These are phyloP conservation scores for Sapayoa aenigma DNA, from an alignment of 2,113 vertebrate genomes.

Conservation along the genomic window DNA sequence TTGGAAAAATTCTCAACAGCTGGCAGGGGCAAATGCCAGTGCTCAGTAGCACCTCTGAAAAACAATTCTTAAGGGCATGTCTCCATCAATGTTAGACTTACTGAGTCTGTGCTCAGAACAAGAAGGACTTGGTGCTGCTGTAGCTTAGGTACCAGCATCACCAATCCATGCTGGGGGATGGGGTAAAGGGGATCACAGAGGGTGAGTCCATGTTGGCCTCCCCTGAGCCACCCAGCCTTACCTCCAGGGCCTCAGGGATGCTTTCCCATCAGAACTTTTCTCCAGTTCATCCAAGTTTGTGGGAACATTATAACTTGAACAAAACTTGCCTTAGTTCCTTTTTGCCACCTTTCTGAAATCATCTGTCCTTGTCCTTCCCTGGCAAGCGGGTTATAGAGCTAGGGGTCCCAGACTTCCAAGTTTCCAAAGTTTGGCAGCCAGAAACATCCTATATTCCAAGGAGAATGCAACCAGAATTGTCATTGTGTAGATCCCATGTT, in stretches of 20 bases:
- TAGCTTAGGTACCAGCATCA: neutral
- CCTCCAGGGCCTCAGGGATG: neutral
- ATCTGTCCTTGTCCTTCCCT: neutral
- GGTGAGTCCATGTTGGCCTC: rapidly evolving
- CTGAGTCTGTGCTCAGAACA: neutral
- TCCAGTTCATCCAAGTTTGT: neutral
- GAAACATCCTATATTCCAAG: neutral
- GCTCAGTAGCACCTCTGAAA: neutral
- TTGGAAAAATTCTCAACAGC: neutral
- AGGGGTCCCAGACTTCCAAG: neutral
- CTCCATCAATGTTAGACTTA: neutral
- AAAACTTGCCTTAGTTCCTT: neutral
- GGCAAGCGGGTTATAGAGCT: neutral
- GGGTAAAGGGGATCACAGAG: neutral
- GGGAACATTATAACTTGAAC: neutral
- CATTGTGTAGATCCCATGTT: neutral
- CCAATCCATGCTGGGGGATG: rapidly evolving
- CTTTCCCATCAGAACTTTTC: neutral
- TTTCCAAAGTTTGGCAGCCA: neutral
- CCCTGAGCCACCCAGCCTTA: neutral
- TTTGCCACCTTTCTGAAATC: neutral
- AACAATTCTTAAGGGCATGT: neutral
- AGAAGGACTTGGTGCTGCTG: neutral
- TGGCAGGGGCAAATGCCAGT: neutral
- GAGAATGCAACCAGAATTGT: neutral